Percentiles rank a stretch among this genome's conserved stretches.
phyloP scores from a whole-genome alignment of 2,888 invertebrate genomes.

The Nematopogon swammerdamellus region DNA sequence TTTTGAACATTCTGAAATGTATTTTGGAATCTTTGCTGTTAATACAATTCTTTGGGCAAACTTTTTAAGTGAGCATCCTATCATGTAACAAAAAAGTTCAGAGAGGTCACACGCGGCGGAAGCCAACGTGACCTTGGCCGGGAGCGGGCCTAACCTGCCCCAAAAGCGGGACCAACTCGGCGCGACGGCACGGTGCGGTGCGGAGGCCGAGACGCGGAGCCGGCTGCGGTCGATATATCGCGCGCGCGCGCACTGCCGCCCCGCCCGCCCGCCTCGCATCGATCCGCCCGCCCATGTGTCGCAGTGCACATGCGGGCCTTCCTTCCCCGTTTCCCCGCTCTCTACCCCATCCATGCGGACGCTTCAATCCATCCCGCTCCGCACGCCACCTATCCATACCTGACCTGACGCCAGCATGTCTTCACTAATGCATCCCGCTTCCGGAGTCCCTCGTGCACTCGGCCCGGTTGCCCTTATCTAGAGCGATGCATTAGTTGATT shows the following conservation, averaged over 20 bases:
- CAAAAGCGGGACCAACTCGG: slow-evolving; percentile 31
- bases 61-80: background rate
- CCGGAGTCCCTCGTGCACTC: too few relatives aligned
- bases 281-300: slow-evolving; percentile 44
- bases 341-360: background rate
- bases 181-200: slow-evolving; percentile 3
- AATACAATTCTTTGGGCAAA: too few relatives aligned
- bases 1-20: too few relatives aligned
- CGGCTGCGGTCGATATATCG: slow-evolving; percentile 33
- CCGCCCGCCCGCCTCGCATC: slow-evolving; percentile 29
- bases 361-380: background rate
- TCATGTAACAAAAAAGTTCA: background rate
- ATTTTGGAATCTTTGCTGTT: too few relatives aligned
- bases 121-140: slow-evolving; percentile 52
- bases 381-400: background rate
- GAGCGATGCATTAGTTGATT: too few relatives aligned
- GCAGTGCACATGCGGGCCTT: slow-evolving; percentile 52
- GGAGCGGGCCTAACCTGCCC: slow-evolving; percentile 57
- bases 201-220: background rate
- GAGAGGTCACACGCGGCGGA: slow-evolving; percentile 16
- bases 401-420: background rate
- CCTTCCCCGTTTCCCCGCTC: slow-evolving; percentile 24
- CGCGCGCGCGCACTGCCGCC: slow-evolving; percentile 42
- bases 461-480: too few relatives aligned
- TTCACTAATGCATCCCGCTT: background rate